Conservation (phyloP, 92 coral and sea anemone genomes). For the Virgularia gustaviana region DNA sequence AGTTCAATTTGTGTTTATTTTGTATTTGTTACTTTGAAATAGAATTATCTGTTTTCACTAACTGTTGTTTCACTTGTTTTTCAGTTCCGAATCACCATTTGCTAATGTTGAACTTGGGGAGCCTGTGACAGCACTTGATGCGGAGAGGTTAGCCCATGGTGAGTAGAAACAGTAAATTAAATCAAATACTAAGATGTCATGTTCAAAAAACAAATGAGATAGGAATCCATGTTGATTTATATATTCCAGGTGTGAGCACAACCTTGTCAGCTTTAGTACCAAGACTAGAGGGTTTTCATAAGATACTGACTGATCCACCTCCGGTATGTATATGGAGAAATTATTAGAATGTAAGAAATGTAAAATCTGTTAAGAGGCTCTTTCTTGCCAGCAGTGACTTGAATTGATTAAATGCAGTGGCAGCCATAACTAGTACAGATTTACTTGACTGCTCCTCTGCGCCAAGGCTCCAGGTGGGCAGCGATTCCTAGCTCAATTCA, state of each 20-base stretch:
- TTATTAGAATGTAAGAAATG: not conserved
- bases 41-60: not conserved
- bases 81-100: slow-evolving; percentile 32
- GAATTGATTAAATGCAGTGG: too few species aligned
- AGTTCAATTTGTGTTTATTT: slow-evolving; percentile 21
- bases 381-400: too few species aligned
- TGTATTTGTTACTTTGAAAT: not conserved
- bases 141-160: slow-evolving; percentile 97
- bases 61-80: not conserved
- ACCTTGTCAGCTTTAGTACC: slow-evolving; percentile 94
- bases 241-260: slow-evolving; percentile 77
- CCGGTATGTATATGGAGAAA: slow-evolving; percentile 80
- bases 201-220: too few species aligned
- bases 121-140: slow-evolving; percentile 96
- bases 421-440: too few species aligned
- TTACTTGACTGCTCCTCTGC: too few species aligned
- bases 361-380: too few species aligned
- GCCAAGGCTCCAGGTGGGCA: too few species aligned
- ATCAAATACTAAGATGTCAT: too few species aligned
- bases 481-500: too few species aligned
- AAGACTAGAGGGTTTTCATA: slow-evolving; percentile 77
- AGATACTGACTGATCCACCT: slow-evolving; percentile 82
- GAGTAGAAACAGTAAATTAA: too few species aligned
- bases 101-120: slow-evolving; percentile 85
- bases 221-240: slow-evolving; percentile 12